Evolutionary conservation across 2,797 vertebrate species (phyloP).

Genomic region (Furcifer pardalis): DNA sequence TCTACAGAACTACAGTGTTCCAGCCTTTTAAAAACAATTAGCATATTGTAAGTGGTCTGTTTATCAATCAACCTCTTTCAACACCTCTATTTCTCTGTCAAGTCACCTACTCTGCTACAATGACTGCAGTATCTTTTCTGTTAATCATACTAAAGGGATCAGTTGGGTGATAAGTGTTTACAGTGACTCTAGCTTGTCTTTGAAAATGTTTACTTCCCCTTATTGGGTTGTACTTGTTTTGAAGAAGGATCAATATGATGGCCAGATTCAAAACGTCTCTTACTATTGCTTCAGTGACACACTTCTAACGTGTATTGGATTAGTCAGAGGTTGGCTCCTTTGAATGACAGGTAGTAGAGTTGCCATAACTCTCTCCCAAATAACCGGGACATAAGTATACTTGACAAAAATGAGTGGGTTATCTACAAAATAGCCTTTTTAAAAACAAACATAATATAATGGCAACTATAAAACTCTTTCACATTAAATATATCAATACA

Average conservation of each 20-base stretch:
- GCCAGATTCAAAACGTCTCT: neutral
- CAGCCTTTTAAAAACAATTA: neutral
- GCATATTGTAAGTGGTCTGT: neutral
- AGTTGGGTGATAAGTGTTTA: neutral
- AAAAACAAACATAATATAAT: too few relatives aligned
- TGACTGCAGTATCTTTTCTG: neutral
- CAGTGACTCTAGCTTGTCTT: neutral
- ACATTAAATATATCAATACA: too few relatives aligned
- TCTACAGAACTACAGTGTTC: neutral
- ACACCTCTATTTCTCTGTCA: neutral
- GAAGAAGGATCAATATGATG: neutral
- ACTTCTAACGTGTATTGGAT: neutral
- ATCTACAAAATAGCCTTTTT: too few relatives aligned
- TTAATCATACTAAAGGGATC: neutral
- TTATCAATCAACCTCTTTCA: neutral
- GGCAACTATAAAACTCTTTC: too few relatives aligned
- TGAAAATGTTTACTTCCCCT: conserved; percentile 1
- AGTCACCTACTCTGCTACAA: neutral
- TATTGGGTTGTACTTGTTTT: neutral
- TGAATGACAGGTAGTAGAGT: neutral
- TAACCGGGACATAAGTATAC: too few relatives aligned
- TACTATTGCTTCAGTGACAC: neutral
- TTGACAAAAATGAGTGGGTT: too few relatives aligned
- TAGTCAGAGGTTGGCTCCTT: neutral
- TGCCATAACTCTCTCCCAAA: too few relatives aligned